A percentile compares a stretch with the other conserved stretches of the same genome.
Evolutionary conservation across 1,140 invertebrate species (phyloP).

Genomic region (Panagrolaimus sp.): DNA sequence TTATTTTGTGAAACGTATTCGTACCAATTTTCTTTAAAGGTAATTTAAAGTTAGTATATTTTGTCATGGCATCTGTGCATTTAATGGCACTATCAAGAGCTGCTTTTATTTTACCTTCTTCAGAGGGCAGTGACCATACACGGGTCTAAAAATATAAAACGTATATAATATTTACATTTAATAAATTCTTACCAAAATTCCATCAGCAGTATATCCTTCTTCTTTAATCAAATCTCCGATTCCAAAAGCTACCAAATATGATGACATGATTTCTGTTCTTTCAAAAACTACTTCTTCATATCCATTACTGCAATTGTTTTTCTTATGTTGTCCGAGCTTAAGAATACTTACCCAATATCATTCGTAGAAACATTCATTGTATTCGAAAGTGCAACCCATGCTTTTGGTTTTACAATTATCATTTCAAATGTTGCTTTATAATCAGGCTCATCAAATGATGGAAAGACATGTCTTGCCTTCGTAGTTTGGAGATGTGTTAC

Average conservation of each 20-base stretch:
- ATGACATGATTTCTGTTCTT: not conserved
- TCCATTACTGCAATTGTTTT: not conserved
- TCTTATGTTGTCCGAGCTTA: too few relatives aligned
- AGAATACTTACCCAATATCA: not conserved
- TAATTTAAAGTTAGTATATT: constrained; percentile 73
- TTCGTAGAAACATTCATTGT: not conserved
- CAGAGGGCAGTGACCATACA: not conserved
- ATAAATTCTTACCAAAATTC: not conserved
- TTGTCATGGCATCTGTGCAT: constrained; percentile 72
- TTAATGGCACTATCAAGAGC: constrained; percentile 50
- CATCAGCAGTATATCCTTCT: not conserved
- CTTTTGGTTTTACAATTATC: not conserved
- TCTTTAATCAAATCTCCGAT: not conserved
- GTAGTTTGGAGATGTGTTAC: constrained; percentile 47
- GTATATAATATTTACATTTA: too few relatives aligned
- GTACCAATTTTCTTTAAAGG: constrained; percentile 61
- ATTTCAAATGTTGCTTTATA: not conserved
- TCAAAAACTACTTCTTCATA: not conserved
- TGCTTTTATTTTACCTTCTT: not conserved
- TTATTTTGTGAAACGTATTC: too few relatives aligned
- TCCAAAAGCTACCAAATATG: constrained; percentile 12
- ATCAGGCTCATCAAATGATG: constrained; percentile 12
- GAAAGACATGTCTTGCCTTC: constrained; percentile 47
- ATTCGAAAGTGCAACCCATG: constrained; percentile 9
- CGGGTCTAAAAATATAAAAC: not conserved